Base-by-base conservation (phyloP, 2,797 vertebrate genomes). In the Molossus alvarezi region DNA sequence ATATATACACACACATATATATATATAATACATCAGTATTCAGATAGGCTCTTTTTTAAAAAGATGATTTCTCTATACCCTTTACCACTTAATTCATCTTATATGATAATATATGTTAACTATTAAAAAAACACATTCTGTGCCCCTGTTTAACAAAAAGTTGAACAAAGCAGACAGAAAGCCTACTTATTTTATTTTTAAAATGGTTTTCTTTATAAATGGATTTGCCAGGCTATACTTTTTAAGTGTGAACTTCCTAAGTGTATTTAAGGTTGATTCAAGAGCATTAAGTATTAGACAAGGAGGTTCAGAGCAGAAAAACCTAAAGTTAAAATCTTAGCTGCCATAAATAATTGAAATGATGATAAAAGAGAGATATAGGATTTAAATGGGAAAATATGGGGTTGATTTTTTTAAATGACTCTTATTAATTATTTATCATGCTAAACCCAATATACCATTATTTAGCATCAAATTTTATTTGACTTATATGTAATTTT, bases 101-200 rank as follows among this genome's bases (percentile, higher is more conserved):
- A 83, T 9, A 41, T 84, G 37, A 65, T 75, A 41, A 90, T 94
- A 53, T 82, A 64, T n/a, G 69, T 91, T 94, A 91, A 45, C 53
- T 82, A 25, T 65, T 65, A 79, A 55, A 86, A 48, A 85, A 55
- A 64, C n/a, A 85, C 13, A 21, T 90, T 72, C 71, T 60, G 0
- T 89, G 55, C 14, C n/a, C 27, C 55, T 82, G 21, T 4, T 53
- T 76, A 91, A 86, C n/a, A 87, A 60, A 90, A 90, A 80, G 45
- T 91, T 95, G 62, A 93, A 51, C 20, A 57, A 96, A 89, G 25
- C 51, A 67, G 45, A 60, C n/a, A 17, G 64, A 81, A 76, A 23
- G 10, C 41, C 58, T 90, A 13, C 21, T 91, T 72, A 27, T 67
- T 73, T 94, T 69, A 58, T 91, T 96, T 96, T 41, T n/a, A 83